A percentile compares a stretch with the other conserved stretches of the same genome.
Conservation (phyloP, 2,797 vertebrate genomes). For the Prunella strophiata region DNA sequence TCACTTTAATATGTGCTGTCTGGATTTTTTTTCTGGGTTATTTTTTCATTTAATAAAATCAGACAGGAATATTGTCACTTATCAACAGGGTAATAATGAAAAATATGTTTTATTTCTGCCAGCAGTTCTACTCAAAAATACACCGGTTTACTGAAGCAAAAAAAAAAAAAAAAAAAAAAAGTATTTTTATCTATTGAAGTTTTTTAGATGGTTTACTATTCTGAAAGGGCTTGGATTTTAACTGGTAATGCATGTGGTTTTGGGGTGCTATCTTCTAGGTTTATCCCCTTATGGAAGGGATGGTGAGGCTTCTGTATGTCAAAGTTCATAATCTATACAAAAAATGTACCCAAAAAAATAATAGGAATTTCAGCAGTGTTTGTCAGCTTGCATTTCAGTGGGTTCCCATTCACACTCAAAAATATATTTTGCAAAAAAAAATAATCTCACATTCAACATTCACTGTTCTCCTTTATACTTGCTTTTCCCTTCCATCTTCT, state of each 20-base stretch:
- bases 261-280: neutral
- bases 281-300: neutral
- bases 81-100: neutral
- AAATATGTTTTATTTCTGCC: neutral
- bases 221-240: neutral
- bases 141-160: neutral
- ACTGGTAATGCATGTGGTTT: neutral
- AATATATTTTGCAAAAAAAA: neutral
- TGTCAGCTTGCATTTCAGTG: neutral
- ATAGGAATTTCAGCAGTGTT: neutral
- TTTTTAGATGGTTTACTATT: neutral
- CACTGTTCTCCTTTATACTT: neutral
- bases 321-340: neutral
- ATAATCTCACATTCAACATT: neutral
- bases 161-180: neutral
- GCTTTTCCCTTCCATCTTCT: neutral
- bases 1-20: neutral
- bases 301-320: neutral
- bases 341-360: neutral
- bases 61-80: neutral
- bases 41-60: conserved; percentile 1
- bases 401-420: neutral
- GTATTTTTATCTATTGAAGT: neutral
- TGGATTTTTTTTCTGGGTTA: neutral
- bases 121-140: neutral